phyloP scores from a whole-genome alignment of 2,888 invertebrate genomes.

The Drosophila tanythrix region DNA sequence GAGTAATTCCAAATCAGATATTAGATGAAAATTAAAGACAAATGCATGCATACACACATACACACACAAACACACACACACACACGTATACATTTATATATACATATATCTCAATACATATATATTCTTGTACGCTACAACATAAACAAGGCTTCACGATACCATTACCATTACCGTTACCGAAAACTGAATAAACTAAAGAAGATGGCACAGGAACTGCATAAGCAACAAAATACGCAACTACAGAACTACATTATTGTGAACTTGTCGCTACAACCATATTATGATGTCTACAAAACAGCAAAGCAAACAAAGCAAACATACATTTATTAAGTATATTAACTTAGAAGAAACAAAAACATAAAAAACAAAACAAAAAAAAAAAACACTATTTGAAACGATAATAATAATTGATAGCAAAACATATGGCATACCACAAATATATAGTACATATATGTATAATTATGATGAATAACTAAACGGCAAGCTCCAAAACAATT shows the following conservation, averaged over 20 bases:
- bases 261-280: slow-evolving; percentile 56
- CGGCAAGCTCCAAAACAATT: slow-evolving; percentile 46
- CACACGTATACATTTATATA: slow-evolving; percentile 30
- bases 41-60: slow-evolving; percentile 46
- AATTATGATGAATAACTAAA: slow-evolving; percentile 48
- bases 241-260: slow-evolving; percentile 49
- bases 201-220: slow-evolving; percentile 49
- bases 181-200: slow-evolving; percentile 7
- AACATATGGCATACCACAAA: slow-evolving; percentile 50
- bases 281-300: slow-evolving; percentile 31
- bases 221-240: slow-evolving; percentile 40
- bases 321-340: slow-evolving; percentile 64
- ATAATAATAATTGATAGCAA: slow-evolving; percentile 73
- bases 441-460: slow-evolving; percentile 43
- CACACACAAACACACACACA: slow-evolving; percentile 16
- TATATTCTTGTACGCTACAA: slow-evolving; percentile 59
- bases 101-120: slow-evolving; percentile 36
- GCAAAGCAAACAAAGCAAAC: slow-evolving; percentile 37
- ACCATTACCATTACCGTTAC: slow-evolving; percentile 19
- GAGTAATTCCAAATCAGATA: slow-evolving; percentile 70
- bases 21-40: slow-evolving; percentile 75
- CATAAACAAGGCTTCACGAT: slow-evolving; percentile 49
- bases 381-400: slow-evolving; percentile 71
- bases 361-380: slow-evolving; percentile 53
- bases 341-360: slow-evolving; percentile 51